Percentiles rank a stretch among this genome's conserved stretches.
Conservation (phyloP, 2,113 vertebrate species). For the Pavo muticus region DNA sequence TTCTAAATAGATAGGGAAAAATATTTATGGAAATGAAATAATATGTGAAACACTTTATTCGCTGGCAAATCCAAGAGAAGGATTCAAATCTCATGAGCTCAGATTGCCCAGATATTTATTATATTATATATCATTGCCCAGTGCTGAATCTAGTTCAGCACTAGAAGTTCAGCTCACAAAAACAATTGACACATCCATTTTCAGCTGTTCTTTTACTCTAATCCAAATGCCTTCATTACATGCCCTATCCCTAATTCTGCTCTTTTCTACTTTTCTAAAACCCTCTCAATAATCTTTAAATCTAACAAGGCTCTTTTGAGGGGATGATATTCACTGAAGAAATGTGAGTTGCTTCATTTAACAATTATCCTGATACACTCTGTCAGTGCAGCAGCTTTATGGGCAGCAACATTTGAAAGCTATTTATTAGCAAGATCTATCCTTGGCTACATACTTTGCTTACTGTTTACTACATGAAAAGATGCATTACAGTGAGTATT, state of each 20-base stretch:
- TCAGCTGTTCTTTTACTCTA: background rate
- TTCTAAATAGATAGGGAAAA: background rate
- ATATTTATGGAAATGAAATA: background rate
- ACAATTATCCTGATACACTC: background rate
- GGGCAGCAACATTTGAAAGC: background rate
- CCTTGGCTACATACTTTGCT: background rate
- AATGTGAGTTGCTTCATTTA: background rate
- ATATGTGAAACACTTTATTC: background rate
- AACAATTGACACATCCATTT: background rate
- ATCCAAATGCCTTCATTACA: background rate
- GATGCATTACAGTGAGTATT: background rate
- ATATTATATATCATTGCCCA: background rate
- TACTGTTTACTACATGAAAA: background rate
- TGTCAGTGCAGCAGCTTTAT: background rate
- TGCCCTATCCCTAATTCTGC: background rate
- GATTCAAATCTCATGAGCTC: background rate
- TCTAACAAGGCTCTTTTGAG: background rate
- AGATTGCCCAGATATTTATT: background rate
- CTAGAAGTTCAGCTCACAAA: background rate
- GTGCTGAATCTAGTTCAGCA: background rate
- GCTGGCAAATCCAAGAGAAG: background rate
- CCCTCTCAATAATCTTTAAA: background rate
- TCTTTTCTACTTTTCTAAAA: background rate
- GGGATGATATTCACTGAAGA: background rate
- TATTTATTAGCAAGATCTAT: background rate